Evolutionary conservation across 2,797 vertebrate genomes (phyloP).

Genomic region (Poecilia wingei): DNA sequence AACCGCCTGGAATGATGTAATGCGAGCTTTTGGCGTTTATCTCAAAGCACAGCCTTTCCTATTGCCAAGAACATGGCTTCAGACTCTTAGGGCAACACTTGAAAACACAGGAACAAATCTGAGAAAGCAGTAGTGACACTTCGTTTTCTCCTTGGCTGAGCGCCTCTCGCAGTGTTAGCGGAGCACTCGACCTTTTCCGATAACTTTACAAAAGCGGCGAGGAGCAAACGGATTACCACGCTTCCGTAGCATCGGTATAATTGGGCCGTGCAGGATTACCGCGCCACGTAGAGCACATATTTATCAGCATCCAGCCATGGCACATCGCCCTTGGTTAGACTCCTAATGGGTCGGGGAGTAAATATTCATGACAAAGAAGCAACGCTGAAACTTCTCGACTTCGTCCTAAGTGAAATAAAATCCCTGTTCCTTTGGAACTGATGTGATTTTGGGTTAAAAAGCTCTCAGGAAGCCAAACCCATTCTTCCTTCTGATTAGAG

Average conservation of each 20-base stretch:
- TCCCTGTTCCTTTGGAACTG: neutral
- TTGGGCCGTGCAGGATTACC: slow-evolving; percentile 11
- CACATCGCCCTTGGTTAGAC: slow-evolving; percentile 6
- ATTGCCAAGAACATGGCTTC: neutral
- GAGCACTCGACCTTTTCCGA: slow-evolving; percentile 19
- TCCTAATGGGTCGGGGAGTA: neutral
- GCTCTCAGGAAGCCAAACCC: slow-evolving; percentile 41
- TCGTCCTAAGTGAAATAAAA: slow-evolving; percentile 17
- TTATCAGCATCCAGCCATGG: slow-evolving; percentile 20
- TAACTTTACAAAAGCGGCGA: slow-evolving; percentile 29
- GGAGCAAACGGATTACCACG: slow-evolving; percentile 23
- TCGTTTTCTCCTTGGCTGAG: slow-evolving; percentile 31
- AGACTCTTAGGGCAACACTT: slow-evolving; percentile 2
- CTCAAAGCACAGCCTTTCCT: slow-evolving; percentile 3
- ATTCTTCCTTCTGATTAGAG: slow-evolving; percentile 41
- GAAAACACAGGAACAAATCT: slow-evolving; percentile 14
- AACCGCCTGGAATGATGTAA: neutral
- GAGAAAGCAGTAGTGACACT: slow-evolving; percentile 25
- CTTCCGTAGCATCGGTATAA: slow-evolving; percentile 14
- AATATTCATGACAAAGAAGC: slow-evolving; percentile 23
- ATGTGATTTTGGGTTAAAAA: slow-evolving; percentile 16
- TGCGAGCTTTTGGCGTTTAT: neutral
- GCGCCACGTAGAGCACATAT: slow-evolving; percentile 12
- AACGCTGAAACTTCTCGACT: neutral
- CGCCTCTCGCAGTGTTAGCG: slow-evolving; percentile 12